phyloP scores from a whole-genome alignment of 2,113 vertebrate genomes.

The Spermophilus dauricus region DNA sequence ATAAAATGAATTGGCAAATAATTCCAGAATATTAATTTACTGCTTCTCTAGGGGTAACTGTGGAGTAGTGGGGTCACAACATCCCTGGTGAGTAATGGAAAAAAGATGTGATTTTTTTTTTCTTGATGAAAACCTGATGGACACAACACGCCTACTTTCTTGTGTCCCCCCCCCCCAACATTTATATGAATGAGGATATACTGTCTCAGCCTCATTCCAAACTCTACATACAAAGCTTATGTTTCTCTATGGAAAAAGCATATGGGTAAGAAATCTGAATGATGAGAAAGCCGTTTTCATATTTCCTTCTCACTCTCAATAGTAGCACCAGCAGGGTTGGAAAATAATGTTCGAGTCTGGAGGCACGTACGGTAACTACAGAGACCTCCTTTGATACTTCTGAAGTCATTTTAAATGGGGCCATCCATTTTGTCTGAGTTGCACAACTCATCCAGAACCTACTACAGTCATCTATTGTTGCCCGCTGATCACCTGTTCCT shows the following conservation, averaged over 20 bases:
- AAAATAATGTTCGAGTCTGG: slow-evolving; percentile 80
- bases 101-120: neutral
- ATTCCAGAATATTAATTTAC: neutral
- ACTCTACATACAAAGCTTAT: neutral
- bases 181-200: neutral
- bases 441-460: slow-evolving; percentile 75
- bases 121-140: neutral
- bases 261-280: slow-evolving; percentile 55
- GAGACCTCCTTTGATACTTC: slow-evolving; percentile 84
- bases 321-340: slow-evolving; percentile 75
- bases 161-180: neutral
- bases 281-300: slow-evolving; percentile 75
- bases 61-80: neutral
- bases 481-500: slow-evolving; percentile 84
- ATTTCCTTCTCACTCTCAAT: slow-evolving; percentile 75
- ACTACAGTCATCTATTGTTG: slow-evolving; percentile 78
- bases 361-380: slow-evolving; percentile 80
- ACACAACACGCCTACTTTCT: neutral
- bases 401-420: slow-evolving; percentile 83
- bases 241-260: slow-evolving; percentile 51
- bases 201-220: neutral
- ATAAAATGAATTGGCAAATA: neutral
- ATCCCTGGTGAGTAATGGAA: neutral
- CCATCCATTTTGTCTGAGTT: slow-evolving; percentile 82
- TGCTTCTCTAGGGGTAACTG: neutral